phyloP scores from a whole-genome alignment of 2,888 invertebrate species.

The Tuta absoluta region DNA sequence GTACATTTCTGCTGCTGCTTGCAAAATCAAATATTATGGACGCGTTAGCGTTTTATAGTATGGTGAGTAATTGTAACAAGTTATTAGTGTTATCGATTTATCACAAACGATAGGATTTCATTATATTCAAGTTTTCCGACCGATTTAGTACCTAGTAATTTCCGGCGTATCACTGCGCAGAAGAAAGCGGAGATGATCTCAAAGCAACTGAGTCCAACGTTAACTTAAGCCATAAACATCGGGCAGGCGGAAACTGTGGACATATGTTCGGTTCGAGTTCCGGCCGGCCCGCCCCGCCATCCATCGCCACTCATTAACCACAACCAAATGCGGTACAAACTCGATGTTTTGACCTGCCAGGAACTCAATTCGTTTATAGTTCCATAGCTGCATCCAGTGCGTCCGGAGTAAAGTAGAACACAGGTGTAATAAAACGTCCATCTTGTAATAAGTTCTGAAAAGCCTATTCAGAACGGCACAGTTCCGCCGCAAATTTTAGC shows the following conservation, averaged over 20 bases:
- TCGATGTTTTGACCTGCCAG: conserved; percentile 4
- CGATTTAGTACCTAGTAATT: neutral
- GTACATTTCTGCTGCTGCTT: too few species aligned
- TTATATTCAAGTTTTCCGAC: neutral
- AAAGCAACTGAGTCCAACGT: neutral
- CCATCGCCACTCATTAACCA: conserved; percentile 25
- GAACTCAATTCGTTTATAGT: neutral
- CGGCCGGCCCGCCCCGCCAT: conserved; percentile 16
- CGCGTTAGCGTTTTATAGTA: too few species aligned
- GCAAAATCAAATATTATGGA: too few species aligned
- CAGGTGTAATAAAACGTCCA: neutral
- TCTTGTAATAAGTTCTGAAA: neutral
- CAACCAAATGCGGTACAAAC: conserved; percentile 10
- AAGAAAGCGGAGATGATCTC: conserved; percentile 12
- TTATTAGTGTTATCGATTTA: neutral
- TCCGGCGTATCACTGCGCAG: neutral
- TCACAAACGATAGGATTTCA: neutral
- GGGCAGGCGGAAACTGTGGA: conserved; percentile 28
- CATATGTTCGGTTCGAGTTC: conserved; percentile 28
- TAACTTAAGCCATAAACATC: neutral
- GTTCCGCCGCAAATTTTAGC: neutral
- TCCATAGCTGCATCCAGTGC: neutral
- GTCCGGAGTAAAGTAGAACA: neutral
- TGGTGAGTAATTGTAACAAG: too few species aligned
- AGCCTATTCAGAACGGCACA: neutral